phyloP scores from a whole-genome alignment of 2,113 vertebrate species.

The Blennius ocellaris region DNA sequence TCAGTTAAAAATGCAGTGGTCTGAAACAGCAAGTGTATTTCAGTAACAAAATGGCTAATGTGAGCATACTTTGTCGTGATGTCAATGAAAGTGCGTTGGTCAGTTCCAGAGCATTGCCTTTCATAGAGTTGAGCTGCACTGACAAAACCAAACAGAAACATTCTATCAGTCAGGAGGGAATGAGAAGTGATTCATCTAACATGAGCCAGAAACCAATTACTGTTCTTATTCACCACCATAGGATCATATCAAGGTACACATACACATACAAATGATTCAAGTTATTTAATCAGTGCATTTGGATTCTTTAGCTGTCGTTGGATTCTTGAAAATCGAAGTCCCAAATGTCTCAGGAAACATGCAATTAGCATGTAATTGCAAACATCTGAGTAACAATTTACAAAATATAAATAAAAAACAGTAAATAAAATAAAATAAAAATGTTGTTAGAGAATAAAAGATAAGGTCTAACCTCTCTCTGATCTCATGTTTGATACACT shows the following conservation, averaged over 20 bases:
- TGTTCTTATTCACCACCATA: neutral
- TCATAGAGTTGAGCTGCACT: neutral
- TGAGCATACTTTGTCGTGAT: neutral
- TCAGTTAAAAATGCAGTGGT: no score
- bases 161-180: neutral
- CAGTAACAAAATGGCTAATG: neutral
- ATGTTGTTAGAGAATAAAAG: conserved; percentile 5
- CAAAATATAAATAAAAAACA: neutral
- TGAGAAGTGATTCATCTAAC: neutral
- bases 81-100: neutral
- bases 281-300: neutral
- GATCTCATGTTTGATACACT: neutral
- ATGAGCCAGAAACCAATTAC: neutral
- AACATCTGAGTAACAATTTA: no score
- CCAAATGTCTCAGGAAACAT: neutral
- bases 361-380: neutral
- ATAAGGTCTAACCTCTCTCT: neutral
- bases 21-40: neutral
- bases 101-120: neutral
- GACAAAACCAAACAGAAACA: neutral
- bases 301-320: neutral
- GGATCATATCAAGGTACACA: neutral
- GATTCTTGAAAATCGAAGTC: neutral
- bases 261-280: neutral
- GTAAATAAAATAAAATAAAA: neutral